These are phyloP conservation scores for Octodonta nipae DNA, from an alignment of 2,888 invertebrate genomes.

Conservation along the genomic window DNA sequence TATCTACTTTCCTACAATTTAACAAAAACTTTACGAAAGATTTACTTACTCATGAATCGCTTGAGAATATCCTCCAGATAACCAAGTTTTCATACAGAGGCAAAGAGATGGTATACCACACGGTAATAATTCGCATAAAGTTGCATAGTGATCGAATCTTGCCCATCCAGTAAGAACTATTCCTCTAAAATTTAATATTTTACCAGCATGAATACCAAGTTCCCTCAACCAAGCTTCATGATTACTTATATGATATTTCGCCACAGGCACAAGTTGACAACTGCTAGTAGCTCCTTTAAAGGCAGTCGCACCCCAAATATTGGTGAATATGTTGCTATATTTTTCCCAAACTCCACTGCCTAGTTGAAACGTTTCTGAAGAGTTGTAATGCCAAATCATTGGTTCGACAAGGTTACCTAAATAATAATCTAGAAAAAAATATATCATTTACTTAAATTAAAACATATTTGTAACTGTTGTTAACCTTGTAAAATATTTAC, in stretches of 20 bases:
- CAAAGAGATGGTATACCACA: slow-evolving; percentile 49
- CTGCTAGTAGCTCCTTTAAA: slow-evolving; percentile 79
- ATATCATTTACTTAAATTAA: neutral
- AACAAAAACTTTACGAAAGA: no score
- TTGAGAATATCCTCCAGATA: slow-evolving; percentile 36
- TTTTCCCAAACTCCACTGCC: slow-evolving; percentile 47
- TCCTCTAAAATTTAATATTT: slow-evolving; percentile 46
- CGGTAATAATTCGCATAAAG: slow-evolving; percentile 55
- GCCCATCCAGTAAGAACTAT: slow-evolving; percentile 50
- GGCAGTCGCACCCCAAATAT: slow-evolving; percentile 67
- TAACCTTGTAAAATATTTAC: slow-evolving; percentile 41
- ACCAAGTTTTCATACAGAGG: slow-evolving; percentile 45
- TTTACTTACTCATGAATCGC: slow-evolving; percentile 35
- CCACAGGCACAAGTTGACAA: slow-evolving; percentile 51
- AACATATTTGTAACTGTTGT: neutral
- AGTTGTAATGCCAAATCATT: slow-evolving; percentile 56
- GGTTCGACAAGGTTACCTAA: slow-evolving; percentile 49
- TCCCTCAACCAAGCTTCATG: slow-evolving; percentile 58
- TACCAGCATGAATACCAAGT: slow-evolving; percentile 37
- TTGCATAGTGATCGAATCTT: slow-evolving; percentile 62
- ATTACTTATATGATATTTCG: slow-evolving; percentile 60
- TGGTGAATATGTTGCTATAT: slow-evolving; percentile 52
- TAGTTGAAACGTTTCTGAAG: slow-evolving; percentile 41
- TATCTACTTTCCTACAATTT: no score
- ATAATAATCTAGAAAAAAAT: slow-evolving; percentile 39